These are phyloP conservation scores for Orthosia incerta DNA, from an alignment of 2,888 invertebrate species.

Conservation along the genomic window DNA sequence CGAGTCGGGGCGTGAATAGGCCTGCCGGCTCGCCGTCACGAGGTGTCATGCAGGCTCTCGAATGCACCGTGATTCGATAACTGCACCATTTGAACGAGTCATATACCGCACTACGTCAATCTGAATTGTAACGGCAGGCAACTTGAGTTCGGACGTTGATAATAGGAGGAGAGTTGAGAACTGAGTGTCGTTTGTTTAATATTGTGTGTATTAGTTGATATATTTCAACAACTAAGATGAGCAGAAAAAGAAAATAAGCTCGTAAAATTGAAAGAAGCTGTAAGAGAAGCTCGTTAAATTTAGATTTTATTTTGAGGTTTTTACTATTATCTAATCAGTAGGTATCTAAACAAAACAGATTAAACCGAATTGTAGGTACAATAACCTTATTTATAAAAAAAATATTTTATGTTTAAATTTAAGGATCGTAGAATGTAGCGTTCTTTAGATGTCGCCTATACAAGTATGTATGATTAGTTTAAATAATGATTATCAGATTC, in stretches of 20 bases:
- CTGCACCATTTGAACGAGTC: slow-evolving; percentile 73
- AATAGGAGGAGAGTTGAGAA: background rate
- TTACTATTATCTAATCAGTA: too few relatives aligned
- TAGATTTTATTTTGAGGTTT: background rate
- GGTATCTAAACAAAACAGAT: too few relatives aligned
- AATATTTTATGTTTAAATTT: too few relatives aligned
- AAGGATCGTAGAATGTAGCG: too few relatives aligned
- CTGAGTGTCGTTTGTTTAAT: background rate
- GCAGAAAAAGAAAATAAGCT: too few relatives aligned
- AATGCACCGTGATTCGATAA: slow-evolving; percentile 80
- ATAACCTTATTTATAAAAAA: too few relatives aligned
- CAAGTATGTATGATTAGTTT: too few relatives aligned
- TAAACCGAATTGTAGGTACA: too few relatives aligned
- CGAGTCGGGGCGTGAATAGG: slow-evolving; percentile 81
- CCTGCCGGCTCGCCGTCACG: slow-evolving; percentile 70
- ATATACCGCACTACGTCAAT: slow-evolving; percentile 52
- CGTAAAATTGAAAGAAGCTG: background rate
- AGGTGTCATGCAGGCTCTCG: slow-evolving; percentile 75
- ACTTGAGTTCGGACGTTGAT: slow-evolving; percentile 18
- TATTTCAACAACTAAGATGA: background rate
- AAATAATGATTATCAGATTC: too few relatives aligned
- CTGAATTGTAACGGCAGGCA: slow-evolving; percentile 49
- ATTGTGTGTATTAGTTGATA: background rate
- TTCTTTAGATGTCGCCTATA: too few relatives aligned
- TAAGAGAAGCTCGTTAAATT: too few relatives aligned